Conservation (phyloP, 2,113 vertebrate species). For the Malurus elegans region DNA sequence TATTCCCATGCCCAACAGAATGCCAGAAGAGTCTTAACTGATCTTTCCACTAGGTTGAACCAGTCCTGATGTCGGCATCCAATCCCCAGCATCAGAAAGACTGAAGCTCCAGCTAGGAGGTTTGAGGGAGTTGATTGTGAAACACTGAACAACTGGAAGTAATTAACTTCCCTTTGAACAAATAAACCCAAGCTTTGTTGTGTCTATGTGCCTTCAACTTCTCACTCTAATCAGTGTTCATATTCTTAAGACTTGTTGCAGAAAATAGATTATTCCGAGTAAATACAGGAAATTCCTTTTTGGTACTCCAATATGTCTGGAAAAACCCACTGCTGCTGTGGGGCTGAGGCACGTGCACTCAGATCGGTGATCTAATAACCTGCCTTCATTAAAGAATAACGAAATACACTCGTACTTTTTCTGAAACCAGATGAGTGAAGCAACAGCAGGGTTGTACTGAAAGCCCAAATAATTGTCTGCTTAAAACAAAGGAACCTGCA, state of each 20-base stretch:
- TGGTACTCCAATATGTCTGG: background rate
- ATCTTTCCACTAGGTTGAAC: background rate
- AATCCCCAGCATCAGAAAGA: background rate
- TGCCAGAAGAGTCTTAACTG: background rate
- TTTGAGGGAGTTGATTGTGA: background rate
- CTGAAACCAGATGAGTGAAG: background rate
- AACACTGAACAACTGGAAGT: background rate
- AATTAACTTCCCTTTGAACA: background rate
- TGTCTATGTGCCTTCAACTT: slow-evolving; percentile 6
- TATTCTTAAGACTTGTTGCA: background rate
- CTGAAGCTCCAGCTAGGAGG: background rate
- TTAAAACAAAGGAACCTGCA: background rate
- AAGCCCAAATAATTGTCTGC: background rate
- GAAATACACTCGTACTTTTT: background rate
- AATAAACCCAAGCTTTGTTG: background rate
- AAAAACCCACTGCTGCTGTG: background rate
- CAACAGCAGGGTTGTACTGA: background rate
- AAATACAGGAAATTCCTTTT: slow-evolving; percentile 49
- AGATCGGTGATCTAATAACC: background rate
- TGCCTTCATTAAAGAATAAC: background rate
- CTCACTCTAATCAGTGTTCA: background rate
- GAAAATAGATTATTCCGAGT: slow-evolving; percentile 15
- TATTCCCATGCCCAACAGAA: background rate
- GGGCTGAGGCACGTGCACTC: background rate
- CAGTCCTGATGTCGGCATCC: background rate